phyloP scores from a whole-genome alignment of 2,113 vertebrate species.

The Paradisaea rubra region DNA sequence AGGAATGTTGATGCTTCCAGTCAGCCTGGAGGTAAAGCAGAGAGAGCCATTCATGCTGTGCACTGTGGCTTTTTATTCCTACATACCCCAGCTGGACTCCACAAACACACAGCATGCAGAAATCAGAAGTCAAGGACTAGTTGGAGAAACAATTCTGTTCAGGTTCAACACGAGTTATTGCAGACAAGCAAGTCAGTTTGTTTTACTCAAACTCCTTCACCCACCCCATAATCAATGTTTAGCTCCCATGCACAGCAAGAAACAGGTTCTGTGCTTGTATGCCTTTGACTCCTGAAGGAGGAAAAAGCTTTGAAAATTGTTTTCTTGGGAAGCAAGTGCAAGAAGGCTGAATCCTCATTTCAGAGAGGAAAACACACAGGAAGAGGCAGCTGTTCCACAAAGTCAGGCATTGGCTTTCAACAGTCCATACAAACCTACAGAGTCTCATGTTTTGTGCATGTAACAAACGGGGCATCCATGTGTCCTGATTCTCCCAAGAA shows the following conservation, averaged over 20 bases:
- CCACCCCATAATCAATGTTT: background rate
- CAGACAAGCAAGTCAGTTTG: background rate
- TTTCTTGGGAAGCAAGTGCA: background rate
- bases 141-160: background rate
- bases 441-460: background rate
- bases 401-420: background rate
- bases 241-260: background rate
- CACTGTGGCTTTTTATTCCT: background rate
- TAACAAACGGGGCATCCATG: fast-evolving
- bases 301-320: background rate
- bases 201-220: background rate
- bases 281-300: background rate
- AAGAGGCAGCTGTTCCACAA: background rate
- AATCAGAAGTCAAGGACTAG: background rate
- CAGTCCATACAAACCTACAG: background rate
- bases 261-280: background rate
- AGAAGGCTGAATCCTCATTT: background rate
- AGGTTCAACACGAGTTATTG: background rate
- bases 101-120: background rate
- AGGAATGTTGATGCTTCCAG: conserved; percentile 1
- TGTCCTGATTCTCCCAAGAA: background rate
- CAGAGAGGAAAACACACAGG: background rate
- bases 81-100: background rate
- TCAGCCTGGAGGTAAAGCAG: background rate
- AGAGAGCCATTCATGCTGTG: background rate